Conservation (phyloP, 2,113 vertebrate species). For the Narcine bancroftii region DNA sequence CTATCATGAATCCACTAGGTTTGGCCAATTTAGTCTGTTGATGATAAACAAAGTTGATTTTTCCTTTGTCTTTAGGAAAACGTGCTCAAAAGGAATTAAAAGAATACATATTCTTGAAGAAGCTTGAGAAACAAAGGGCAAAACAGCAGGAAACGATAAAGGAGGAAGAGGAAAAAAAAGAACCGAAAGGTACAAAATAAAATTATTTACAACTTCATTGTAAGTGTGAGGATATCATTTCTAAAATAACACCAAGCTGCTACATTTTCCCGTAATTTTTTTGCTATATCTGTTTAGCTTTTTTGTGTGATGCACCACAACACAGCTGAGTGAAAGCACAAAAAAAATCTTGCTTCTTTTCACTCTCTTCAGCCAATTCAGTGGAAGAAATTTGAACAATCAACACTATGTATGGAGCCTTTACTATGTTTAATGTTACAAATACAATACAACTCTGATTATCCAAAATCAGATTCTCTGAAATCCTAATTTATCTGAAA, state of each 20-base stretch:
- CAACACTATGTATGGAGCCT: not conserved
- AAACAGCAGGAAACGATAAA: conserved; percentile 48
- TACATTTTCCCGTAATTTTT: not conserved
- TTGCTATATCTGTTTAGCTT: not conserved
- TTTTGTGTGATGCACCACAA: not conserved
- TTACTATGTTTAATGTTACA: not conserved
- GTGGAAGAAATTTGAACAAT: too few relatives aligned
- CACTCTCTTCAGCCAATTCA: not conserved
- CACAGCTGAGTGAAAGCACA: not conserved
- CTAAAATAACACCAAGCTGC: not conserved
- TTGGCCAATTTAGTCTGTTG: not conserved
- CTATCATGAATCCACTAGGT: not conserved
- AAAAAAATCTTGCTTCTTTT: too few relatives aligned
- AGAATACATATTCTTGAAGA: conserved; percentile 67
- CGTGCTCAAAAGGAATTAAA: conserved; percentile 69
- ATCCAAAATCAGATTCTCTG: too few relatives aligned
- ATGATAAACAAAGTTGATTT: not conserved
- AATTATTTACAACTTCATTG: not conserved
- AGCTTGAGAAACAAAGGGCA: conserved; percentile 67
- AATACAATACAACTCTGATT: too few relatives aligned
- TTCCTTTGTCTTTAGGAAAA: conserved; percentile 59
- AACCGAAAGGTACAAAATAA: conserved; percentile 49
- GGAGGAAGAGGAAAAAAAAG: conserved; percentile 42
- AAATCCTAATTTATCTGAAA: too few relatives aligned
- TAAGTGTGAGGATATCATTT: not conserved